Evolutionary conservation across 2,113 vertebrate genomes (phyloP), one percentile per base, ranked within the genome.

Genomic region (Myrmecobius fasciatus): DNA sequence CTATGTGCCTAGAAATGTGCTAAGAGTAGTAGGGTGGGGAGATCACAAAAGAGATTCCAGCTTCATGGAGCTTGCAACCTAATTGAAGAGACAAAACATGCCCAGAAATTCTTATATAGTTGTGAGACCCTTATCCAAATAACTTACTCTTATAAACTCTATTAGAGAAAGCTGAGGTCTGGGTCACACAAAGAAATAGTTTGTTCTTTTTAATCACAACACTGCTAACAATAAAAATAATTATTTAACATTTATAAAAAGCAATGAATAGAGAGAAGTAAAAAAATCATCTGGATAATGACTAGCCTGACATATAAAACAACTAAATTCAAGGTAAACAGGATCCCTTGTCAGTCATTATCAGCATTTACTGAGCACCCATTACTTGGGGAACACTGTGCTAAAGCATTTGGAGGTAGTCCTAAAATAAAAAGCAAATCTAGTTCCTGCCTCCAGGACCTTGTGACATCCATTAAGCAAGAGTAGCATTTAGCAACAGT

Each of bases 111-210:
- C 20, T 2, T 83, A 43, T 24, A 83, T 43, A 83, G n/a, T 83
- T 43, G n/a, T 83, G 20, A 83, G 20, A 22, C 25, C 31, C 88
- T 52, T 7, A 60, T 12, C 46, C 3, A 2, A 52, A 28, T 0
- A 0, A 0, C 53, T 25, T 20, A 14, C 11, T 17, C 52, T 0
- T 0, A 5, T 91, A 3, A 0, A 0, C 31, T 25, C 22, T 36
- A 26, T 0, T 0, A 47, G 36, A 1, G 47, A 52, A 31, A 67
- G 8, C 75, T 2, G 1, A 6, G 8, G 25, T 53, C 49, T 31
- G 48, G 0, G 2, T 31, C 67, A 9, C 25, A 43, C 53, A 3
- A 6, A 0, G 89, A 49, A 46, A 0, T 17, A 10, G 7, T 48
- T 31, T 25, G 3, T 43, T 92, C 14, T 3, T 60, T 89, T 91